A percentile compares a stretch with the other conserved stretches of the same genome.
Evolutionary conservation across 2,888 invertebrate species (phyloP).

Genomic region (Thalpophila matura): DNA sequence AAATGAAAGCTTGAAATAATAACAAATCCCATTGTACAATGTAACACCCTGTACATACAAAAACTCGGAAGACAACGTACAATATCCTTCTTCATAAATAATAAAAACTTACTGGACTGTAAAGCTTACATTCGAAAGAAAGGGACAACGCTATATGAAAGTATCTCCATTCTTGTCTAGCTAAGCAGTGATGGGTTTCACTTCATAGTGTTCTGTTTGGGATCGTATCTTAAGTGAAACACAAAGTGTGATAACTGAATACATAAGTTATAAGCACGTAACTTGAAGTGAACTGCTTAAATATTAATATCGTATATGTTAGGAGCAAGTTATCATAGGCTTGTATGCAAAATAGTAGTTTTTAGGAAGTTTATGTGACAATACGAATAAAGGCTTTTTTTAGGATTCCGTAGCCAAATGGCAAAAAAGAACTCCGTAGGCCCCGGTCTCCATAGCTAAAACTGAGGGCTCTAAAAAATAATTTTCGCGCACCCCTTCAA

Average conservation of each 20-base stretch:
- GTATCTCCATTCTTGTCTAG: conserved; percentile 5
- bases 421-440: no score
- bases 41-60: conserved; percentile 40
- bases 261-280: conserved; percentile 52
- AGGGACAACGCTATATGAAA: conserved; percentile 18
- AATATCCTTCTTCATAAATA: conserved; percentile 57
- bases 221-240: conserved; percentile 41
- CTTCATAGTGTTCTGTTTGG: conserved; percentile 33
- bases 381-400: no score
- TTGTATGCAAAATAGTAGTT: background rate
- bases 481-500: no score
- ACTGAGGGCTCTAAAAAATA: no score
- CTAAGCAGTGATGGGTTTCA: conserved; percentile 27
- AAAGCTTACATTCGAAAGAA: conserved; percentile 27
- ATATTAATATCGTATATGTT: conserved; percentile 42
- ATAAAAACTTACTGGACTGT: conserved; percentile 57
- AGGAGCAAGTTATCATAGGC: background rate
- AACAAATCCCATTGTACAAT: conserved; percentile 40
- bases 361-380: no score
- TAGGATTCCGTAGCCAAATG: no score
- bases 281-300: conserved; percentile 39
- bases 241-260: conserved; percentile 46
- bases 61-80: conserved; percentile 44
- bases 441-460: no score
- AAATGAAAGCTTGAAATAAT: no score